Evolutionary conservation across 1,140 invertebrate genomes (phyloP), one percentile per base, ranked within the genome.

Genomic region (Brachionus rubens): DNA sequence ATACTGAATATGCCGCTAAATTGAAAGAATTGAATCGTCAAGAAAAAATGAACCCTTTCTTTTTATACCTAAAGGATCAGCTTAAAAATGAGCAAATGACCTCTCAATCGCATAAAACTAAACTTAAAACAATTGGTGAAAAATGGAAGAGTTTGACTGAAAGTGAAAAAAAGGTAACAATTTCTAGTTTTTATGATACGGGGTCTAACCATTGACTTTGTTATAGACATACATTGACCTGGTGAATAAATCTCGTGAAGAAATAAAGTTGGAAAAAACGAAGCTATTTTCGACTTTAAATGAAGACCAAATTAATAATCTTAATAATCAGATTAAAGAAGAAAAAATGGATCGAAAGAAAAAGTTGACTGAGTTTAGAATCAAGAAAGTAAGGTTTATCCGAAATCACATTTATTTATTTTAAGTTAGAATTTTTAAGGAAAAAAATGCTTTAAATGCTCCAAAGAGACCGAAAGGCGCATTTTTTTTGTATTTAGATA

Each of bases 381-480:
- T 21, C 24, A 48, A 40, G 28, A 50, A 50, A 72, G 43, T 72
- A 26, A 5, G n/a, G n/a, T 30, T 19, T 1, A 30, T 47, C 14
- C n/a, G 28, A 21, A 26, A 4, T 41, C 19, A 41, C 16, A 46
- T 19, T 65, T 14, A 1, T 16, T 33, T 70, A 6, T 21, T 54
- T 72, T 19, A 30, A 52, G 19, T 56, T 56, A 9, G 21, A 12
- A 21, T 3, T 10, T 19, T 19, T 59, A 36, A 72, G 68, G 30
- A 50, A 48, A 48, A 50, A 50, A 50, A 19, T 40, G 50, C 2
- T 1, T 28, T 36, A 36, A 72, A 72, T 10, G 50, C 46, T 33
- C 68, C 68, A 7, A 72, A 72, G 16, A 16, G 46, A 41, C 68
- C 68, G 24, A 36, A 19, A 54, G n/a, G 46, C 10, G 46, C 47